A percentile compares a stretch with the other conserved stretches of the same genome.
These are phyloP conservation scores for Epistrophella euchroma DNA, from an alignment of 2,888 invertebrate genomes.

Conservation along the genomic window DNA sequence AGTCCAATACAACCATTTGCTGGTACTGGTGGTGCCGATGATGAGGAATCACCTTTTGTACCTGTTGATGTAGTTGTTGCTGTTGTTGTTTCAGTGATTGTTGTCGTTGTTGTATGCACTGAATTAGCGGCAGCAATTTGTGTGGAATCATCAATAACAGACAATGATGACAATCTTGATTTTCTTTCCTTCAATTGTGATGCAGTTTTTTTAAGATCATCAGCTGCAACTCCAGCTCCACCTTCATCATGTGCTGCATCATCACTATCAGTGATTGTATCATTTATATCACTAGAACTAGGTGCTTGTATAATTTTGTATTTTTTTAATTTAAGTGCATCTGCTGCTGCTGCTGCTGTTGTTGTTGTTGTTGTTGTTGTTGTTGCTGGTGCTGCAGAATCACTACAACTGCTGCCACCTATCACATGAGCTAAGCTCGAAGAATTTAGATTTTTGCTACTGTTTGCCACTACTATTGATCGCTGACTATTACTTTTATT, in stretches of 20 bases:
- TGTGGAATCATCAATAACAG: constrained; percentile 28
- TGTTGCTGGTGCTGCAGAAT: constrained; percentile 25
- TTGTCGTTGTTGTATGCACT: constrained; percentile 59
- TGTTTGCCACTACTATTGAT: constrained; percentile 17
- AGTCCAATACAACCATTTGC: constrained; percentile 55
- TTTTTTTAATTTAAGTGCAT: constrained; percentile 58
- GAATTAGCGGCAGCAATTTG: constrained; percentile 42
- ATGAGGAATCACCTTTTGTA: constrained; percentile 69
- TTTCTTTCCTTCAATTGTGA: constrained; percentile 35
- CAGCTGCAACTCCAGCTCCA: constrained; percentile 62
- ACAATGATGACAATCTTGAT: constrained; percentile 21
- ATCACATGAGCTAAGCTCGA: constrained; percentile 48
- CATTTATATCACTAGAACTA: constrained; percentile 52
- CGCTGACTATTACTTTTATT: constrained; percentile 49
- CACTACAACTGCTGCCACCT: constrained; percentile 33
- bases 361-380: background rate
- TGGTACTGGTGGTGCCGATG: constrained; percentile 48
- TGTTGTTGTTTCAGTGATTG: constrained; percentile 61
- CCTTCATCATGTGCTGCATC: constrained; percentile 56
- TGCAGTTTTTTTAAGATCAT: constrained; percentile 58
- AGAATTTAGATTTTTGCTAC: constrained; percentile 38
- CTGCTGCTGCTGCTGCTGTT: constrained; percentile 25
- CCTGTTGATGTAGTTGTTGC: constrained; percentile 56
- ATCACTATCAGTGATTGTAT: constrained; percentile 58
- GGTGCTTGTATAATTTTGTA: constrained; percentile 43